Conservation (phyloP, 2,113 vertebrate genomes). For the Smithornis capensis region DNA sequence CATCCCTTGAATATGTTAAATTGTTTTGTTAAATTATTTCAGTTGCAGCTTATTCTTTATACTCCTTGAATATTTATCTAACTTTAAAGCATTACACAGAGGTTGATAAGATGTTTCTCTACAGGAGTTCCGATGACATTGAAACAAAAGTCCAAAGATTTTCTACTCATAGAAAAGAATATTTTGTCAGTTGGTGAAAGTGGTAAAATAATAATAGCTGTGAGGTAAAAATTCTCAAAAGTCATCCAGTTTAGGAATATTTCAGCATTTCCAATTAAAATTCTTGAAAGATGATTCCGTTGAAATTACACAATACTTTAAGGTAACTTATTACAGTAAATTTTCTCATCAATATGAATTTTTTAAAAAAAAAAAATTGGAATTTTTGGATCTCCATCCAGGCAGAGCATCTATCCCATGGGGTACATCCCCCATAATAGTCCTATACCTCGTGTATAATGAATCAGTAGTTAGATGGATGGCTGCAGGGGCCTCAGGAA, state of each 20-base stretch:
- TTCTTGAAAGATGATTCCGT: not conserved
- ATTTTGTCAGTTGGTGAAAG: not conserved
- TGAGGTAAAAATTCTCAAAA: not conserved
- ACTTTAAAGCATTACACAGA: not conserved
- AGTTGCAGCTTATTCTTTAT: not conserved
- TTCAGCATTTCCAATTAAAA: not conserved
- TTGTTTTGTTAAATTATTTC: not conserved
- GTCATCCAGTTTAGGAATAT: not conserved
- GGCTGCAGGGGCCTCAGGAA: not conserved
- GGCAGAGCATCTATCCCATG: not conserved
- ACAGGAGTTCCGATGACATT: not conserved
- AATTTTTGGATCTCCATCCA: not conserved
- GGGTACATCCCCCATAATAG: not conserved
- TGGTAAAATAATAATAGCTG: not conserved
- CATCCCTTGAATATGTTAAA: not conserved
- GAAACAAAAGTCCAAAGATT: not conserved
- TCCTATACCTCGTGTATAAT: not conserved
- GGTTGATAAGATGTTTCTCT: not conserved
- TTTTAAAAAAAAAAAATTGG: not conserved
- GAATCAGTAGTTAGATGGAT: not conserved
- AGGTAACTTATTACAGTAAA: not conserved
- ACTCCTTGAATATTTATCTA: not conserved
- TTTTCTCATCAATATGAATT: not conserved
- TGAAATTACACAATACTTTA: not conserved
- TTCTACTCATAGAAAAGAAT: not conserved